phyloP scores from a whole-genome alignment of 2,113 vertebrate species.

The Tichodroma muraria region DNA sequence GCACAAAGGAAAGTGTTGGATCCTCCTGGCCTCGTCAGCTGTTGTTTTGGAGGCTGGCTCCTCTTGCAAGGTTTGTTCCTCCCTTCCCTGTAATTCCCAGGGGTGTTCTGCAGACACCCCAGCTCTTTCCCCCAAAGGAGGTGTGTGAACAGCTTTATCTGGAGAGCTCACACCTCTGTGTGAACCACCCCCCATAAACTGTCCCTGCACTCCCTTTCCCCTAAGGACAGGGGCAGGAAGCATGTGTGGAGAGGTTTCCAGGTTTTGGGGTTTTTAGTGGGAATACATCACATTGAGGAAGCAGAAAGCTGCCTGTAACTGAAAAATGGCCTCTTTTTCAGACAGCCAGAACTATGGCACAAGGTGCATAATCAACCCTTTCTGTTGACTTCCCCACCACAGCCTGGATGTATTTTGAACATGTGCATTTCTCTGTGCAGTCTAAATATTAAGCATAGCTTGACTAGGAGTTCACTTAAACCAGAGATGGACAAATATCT shows the following conservation, averaged over 20 bases:
- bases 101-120: background rate
- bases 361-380: background rate
- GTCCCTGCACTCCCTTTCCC: background rate
- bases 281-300: background rate
- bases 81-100: background rate
- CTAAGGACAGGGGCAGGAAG: background rate
- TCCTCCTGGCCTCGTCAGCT: background rate
- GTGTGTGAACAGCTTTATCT: background rate
- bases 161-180: background rate
- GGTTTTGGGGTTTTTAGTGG: background rate
- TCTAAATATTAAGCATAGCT: background rate
- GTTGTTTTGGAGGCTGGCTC: background rate
- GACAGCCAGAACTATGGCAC: background rate
- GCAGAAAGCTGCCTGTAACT: background rate
- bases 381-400: background rate
- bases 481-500: slow-evolving; percentile 7
- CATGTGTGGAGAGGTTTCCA: background rate
- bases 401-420: background rate
- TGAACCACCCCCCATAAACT: background rate
- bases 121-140: background rate
- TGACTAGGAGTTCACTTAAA: background rate
- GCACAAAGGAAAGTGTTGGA: background rate
- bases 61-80: background rate
- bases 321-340: background rate
- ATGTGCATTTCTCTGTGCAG: background rate